Evolutionary conservation across 2,888 invertebrate species (phyloP).

Genomic region (Tanytarsus gracilentus): DNA sequence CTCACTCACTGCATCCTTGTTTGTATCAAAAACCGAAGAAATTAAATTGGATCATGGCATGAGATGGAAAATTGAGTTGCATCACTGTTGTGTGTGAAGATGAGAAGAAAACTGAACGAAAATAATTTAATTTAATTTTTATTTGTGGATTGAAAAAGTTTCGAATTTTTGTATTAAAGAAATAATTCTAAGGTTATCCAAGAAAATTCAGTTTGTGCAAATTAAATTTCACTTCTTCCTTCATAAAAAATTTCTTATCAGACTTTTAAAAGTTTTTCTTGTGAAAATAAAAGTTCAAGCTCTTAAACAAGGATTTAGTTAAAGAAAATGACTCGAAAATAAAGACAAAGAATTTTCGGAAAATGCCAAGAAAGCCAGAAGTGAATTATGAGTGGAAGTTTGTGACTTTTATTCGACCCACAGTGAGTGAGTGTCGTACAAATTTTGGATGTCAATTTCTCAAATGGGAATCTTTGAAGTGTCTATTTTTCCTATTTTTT

Average conservation of each 20-base stretch:
- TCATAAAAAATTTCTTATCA: slow-evolving; percentile 1
- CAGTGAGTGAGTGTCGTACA: background rate
- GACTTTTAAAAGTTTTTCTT: background rate
- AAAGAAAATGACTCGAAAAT: background rate
- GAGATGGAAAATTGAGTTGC: background rate
- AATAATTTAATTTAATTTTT: background rate
- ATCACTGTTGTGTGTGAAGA: background rate
- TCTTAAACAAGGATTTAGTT: slow-evolving; percentile 6
- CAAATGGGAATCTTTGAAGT: no score
- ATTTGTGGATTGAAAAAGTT: background rate
- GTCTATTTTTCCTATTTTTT: no score
- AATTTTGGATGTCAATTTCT: slow-evolving; percentile 4
- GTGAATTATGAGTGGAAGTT: background rate
- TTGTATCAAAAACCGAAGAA: background rate
- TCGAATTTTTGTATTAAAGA: no score
- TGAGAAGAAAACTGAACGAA: no score
- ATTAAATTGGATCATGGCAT: slow-evolving; percentile 1
- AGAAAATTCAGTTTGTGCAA: no score
- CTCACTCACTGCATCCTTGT: background rate
- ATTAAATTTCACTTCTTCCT: no score
- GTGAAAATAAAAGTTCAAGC: background rate
- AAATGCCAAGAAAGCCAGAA: background rate
- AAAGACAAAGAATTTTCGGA: background rate
- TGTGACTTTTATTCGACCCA: background rate
- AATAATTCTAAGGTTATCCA: no score